A percentile compares a stretch with the other conserved stretches of the same genome.
Evolutionary conservation across 2,888 invertebrate genomes (phyloP).

Genomic region (Gymnocheta viridis): DNA sequence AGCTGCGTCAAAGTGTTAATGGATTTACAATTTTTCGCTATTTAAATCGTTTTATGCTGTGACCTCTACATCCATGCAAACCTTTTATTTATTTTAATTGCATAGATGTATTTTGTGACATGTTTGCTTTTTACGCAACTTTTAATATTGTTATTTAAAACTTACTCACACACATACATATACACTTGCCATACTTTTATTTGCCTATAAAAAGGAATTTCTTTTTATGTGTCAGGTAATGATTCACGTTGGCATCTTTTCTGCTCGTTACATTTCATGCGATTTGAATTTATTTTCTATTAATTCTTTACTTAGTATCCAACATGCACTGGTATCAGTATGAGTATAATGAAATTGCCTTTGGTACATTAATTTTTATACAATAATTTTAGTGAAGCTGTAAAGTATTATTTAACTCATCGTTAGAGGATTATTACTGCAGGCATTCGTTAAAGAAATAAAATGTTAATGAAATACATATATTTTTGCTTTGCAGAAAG

Average conservation of each 20-base stretch:
- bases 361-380: neutral
- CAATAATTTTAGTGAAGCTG: conserved; percentile 30
- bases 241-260: conserved; percentile 37
- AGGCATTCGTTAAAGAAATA: neutral
- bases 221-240: conserved; percentile 34
- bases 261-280: conserved; percentile 39
- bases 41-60: neutral
- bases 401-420: conserved; percentile 46
- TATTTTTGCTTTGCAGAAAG: too few species aligned
- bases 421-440: neutral
- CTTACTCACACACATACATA: neutral
- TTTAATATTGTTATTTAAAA: neutral
- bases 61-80: too few species aligned
- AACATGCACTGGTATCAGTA: neutral
- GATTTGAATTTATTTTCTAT: conserved; percentile 16
- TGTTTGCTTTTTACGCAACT: neutral
- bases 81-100: too few species aligned
- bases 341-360: neutral
- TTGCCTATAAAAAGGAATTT: neutral
- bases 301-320: neutral
- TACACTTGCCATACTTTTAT: neutral
- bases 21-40: neutral
- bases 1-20: neutral
- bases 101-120: too few species aligned
- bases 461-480: neutral